Evolutionary conservation across 2,113 vertebrate species (phyloP).

Genomic region (Oryzias javanicus): DNA sequence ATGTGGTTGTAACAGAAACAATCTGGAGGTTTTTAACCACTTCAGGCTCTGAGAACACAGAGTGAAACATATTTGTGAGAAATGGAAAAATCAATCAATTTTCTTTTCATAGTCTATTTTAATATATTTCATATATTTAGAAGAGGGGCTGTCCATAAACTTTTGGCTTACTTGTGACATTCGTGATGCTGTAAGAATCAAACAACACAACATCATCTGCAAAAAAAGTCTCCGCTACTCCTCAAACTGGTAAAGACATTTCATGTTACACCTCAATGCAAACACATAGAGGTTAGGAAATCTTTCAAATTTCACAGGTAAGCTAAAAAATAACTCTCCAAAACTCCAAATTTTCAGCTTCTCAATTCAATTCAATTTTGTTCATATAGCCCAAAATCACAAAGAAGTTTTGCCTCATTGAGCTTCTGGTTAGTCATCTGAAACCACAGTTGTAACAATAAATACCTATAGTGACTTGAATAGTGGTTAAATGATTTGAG

Average conservation of each 20-base stretch:
- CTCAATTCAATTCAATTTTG: no score
- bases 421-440: neutral
- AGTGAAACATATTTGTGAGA: neutral
- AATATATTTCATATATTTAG: no score
- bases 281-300: no score
- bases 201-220: neutral
- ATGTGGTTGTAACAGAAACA: slow-evolving; percentile 15
- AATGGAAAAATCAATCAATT: neutral
- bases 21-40: neutral
- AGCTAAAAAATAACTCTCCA: neutral
- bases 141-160: neutral
- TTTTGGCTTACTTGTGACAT: neutral
- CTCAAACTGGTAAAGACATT: no score
- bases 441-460: slow-evolving; percentile 9
- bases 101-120: neutral
- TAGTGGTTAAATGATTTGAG: accelerated
- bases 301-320: no score
- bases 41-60: slow-evolving; percentile 9
- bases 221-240: no score
- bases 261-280: no score
- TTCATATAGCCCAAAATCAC: no score
- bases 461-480: neutral
- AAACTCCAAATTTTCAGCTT: no score
- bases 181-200: no score
- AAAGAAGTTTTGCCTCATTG: no score